These are phyloP conservation scores for Epinephelus fuscoguttatus DNA, from an alignment of 2,113 vertebrate species.

Conservation along the genomic window DNA sequence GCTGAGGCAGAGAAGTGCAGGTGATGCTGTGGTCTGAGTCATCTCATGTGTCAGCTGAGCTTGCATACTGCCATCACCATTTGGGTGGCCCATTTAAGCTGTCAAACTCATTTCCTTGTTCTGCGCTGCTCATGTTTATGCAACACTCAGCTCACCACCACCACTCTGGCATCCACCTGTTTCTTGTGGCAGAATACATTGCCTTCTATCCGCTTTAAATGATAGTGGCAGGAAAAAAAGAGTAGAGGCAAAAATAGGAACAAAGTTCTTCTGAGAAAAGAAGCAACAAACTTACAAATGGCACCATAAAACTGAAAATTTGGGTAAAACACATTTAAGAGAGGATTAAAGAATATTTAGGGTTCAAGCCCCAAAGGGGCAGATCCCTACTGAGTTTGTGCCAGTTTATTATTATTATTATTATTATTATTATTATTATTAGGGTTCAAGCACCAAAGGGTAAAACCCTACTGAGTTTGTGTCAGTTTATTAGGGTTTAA, in stretches of 20 bases:
- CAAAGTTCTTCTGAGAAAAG: not conserved
- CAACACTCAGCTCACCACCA: conserved; percentile 6
- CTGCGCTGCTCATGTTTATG: not conserved
- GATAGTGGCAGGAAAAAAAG: not conserved
- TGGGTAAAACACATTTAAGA: too few relatives aligned
- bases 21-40: conserved; percentile 28
- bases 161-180: conserved; percentile 20
- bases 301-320: too few relatives aligned
- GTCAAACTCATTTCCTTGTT: conserved; percentile 45
- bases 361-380: too few relatives aligned
- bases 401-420: too few relatives aligned
- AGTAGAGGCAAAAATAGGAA: not conserved
- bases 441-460: too few relatives aligned
- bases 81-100: conserved; percentile 48
- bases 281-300: too few relatives aligned
- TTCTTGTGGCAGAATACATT: not conserved
- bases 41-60: conserved; percentile 59
- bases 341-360: too few relatives aligned
- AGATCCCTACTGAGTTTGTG: too few relatives aligned
- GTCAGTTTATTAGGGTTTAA: too few relatives aligned
- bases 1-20: conserved; percentile 3
- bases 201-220: not conserved
- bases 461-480: too few relatives aligned
- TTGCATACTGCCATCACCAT: conserved; percentile 66
- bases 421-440: too few relatives aligned